A percentile compares a stretch with the other conserved stretches of the same genome.
Evolutionary conservation across 1,140 invertebrate genomes (phyloP).

Genomic region (Drosophila auraria): DNA sequence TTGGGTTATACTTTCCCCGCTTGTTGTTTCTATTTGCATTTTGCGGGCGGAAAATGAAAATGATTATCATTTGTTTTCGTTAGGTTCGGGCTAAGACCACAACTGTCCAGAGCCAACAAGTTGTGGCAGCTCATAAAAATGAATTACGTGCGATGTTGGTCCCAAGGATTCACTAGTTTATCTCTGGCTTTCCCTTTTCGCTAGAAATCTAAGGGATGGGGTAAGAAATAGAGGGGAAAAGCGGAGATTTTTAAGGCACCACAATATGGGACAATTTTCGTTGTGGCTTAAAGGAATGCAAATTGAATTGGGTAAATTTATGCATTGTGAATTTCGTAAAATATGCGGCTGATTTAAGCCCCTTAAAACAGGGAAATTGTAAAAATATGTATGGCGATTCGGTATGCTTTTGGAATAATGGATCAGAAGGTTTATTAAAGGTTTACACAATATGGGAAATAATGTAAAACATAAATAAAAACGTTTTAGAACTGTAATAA

Average conservation of each 20-base stretch:
- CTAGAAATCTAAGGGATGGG: constrained; percentile 10
- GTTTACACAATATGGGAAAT: too few species aligned
- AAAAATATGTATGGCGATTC: neutral
- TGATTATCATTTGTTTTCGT: constrained; percentile 81
- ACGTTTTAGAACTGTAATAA: too few species aligned
- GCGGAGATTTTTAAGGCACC: neutral
- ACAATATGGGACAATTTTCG: constrained; percentile 7
- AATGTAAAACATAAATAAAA: too few species aligned
- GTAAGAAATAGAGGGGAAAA: neutral
- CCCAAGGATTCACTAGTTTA: constrained; percentile 41
- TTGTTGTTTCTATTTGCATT: constrained; percentile 52
- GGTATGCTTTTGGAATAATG: neutral
- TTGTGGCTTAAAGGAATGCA: constrained; percentile 28
- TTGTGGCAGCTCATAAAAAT: constrained; percentile 80
- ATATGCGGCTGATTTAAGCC: constrained; percentile 15
- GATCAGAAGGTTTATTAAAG: neutral
- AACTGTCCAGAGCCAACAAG: constrained; percentile 60
- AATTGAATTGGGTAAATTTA: constrained; percentile 47
- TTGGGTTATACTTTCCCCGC: constrained; percentile 4
- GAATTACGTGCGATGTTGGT: constrained; percentile 60
- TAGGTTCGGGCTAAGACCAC: constrained; percentile 42
- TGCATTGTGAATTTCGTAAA: constrained; percentile 14
- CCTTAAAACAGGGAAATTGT: neutral
- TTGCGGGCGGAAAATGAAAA: constrained; percentile 42
- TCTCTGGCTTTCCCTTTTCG: constrained; percentile 8